Evolutionary conservation across 2,113 vertebrate genomes (phyloP).

Genomic region (Orientallactaga bullata): DNA sequence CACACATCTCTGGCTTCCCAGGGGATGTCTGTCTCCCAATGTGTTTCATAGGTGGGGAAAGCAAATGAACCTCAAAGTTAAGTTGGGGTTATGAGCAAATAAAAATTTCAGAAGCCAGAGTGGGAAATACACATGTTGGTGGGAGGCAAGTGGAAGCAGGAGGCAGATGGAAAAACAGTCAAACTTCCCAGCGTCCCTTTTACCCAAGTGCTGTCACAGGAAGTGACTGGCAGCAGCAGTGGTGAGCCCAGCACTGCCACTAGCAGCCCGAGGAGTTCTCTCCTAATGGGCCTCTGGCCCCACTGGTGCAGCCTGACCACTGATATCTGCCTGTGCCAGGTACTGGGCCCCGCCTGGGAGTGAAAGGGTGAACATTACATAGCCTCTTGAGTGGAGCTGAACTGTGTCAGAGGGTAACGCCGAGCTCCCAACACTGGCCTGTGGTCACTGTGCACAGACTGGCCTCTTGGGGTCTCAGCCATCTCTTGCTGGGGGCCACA

Average conservation of each 20-base stretch:
- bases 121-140: background rate
- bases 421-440: too few species aligned
- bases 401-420: background rate
- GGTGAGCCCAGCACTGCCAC: background rate
- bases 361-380: background rate
- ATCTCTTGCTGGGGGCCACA: too few species aligned
- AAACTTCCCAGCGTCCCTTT: background rate
- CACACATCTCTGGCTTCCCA: background rate
- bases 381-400: background rate
- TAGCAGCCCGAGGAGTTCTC: background rate
- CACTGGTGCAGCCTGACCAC: background rate
- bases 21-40: background rate
- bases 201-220: background rate
- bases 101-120: background rate
- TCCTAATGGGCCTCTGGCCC: background rate
- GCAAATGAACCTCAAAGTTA: background rate
- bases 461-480: accelerated
- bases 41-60: background rate
- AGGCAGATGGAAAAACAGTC: background rate
- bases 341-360: background rate
- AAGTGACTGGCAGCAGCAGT: background rate
- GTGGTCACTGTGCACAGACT: background rate
- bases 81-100: background rate
- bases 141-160: background rate
- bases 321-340: background rate